Evolutionary conservation across 2,888 invertebrate species (phyloP), one percentile per base, ranked within the genome.

Genomic region (Oxytorus armatus): DNA sequence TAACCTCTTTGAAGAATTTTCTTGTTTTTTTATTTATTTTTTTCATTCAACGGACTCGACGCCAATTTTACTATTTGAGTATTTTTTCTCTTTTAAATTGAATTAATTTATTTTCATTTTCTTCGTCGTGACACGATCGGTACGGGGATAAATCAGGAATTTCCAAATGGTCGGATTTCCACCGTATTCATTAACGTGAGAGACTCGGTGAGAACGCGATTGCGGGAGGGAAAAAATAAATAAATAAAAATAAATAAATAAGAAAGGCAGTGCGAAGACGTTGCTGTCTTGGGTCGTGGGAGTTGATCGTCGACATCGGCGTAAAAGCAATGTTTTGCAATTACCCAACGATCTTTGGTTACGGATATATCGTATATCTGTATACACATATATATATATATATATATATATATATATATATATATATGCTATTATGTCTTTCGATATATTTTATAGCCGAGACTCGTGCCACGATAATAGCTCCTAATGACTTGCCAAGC

Each of bases 151-250:
- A 59, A 68, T 49, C 18, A 25, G 23, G 39, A 84, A 83, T 85
- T 85, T 85, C 77, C 76, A 84, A 85, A 85, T 77, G 83, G 75
- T 84, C 83, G 84, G 78, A 85, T 88, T 87, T 86, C 81, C 84
- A 85, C 84, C 85, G 81, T 85, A 87, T 87, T 88, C 86, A 87
- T 88, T 86, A 85, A 87, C 86, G 84, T 82, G 85, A 86, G 86
- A 88, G 86, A 85, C 68, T 75, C 75, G 61, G 65, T 59, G 42
- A 59, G 21, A 49, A 21, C 16, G n/a, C n/a, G 29, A 47, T 47
- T 68, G 44, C 36, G 42, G 49, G 72, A 47, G 59, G 36, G 23
- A 70, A 29, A n/a, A 44, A 55, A 69, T 7, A 53, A 16, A 36
- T 0, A 4, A 25, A 25, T 1, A 42, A 53, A 36, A 21, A 59